Base-by-base conservation (phyloP, 1,140 invertebrate species). In the Cyphomyrmex costatus region DNA sequence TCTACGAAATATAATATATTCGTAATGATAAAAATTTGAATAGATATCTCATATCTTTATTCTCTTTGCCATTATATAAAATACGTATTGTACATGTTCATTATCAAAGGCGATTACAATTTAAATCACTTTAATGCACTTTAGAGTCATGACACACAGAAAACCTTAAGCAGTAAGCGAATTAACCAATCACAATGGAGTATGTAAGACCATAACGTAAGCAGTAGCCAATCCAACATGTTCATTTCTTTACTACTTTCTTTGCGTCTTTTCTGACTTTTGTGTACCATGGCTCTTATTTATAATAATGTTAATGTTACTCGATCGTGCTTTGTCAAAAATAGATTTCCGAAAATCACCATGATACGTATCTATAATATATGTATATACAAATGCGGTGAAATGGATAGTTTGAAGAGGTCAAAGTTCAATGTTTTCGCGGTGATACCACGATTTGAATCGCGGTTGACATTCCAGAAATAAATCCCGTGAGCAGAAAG, bases 401-500 rank as follows among this genome's bases (percentile, higher is more conserved):
- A 42, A 70, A 70, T 27, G 14, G 24, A 49, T 80, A 24, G 21
- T 19, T 53, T 27, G 8, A 14, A 68, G 16, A 27, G 77, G 27
- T 49, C 21, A 27, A 36, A 21, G 49, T 79, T 79, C n/a, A 53
- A 36, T 21, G 14, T 53, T 79, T 68, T 70, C 6, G 65, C 21
- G 21, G 7, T 30, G 30, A 33, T 33, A 30, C 1, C 66, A 53
- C 30, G 10, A 80, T 68, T 27, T 27, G 51, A 70, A 21, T 56
- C 16, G 51, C 33, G 46, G 21, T 70, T 70, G n/a, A 19, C 30
- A 24, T 70, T 21, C 8, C 61, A 21, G 65, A 80, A 70, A 70
- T 70, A 80, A 80, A 80, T 80, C 49, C 49, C 21, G 42, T 58
- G 30, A 70, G 16, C 51, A 21, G 21, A 80, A 58, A 56, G 33